These are phyloP conservation scores for Adelognathus sp. DNA, from an alignment of 2,888 invertebrate species.

Conservation along the genomic window DNA sequence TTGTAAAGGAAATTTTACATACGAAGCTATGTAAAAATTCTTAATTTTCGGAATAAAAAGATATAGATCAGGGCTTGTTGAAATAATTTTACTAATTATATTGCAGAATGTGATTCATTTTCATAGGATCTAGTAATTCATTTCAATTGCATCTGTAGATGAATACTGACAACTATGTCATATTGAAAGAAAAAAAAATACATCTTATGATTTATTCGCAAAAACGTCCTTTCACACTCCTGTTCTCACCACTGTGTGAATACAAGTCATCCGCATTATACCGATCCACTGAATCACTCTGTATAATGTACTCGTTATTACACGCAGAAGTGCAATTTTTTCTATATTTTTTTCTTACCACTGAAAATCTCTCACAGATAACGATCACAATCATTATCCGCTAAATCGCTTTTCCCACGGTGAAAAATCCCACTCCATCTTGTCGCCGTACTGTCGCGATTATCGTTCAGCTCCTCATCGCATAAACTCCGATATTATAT, in stretches of 20 bases:
- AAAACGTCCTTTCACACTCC: not conserved
- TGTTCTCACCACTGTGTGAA: not conserved
- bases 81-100: no score
- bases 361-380: not conserved
- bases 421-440: constrained; percentile 2
- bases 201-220: not conserved
- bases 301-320: constrained; percentile 4
- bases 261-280: not conserved
- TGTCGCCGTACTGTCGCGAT: not conserved
- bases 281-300: constrained; percentile 1
- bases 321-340: not conserved
- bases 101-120: no score
- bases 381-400: constrained; percentile 13
- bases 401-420: not conserved
- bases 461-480: not conserved
- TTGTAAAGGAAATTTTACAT: no score
- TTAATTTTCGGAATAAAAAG: no score
- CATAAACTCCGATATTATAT: constrained; percentile 7
- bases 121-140: no score
- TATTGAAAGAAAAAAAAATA: not conserved
- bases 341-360: not conserved
- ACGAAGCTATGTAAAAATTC: no score
- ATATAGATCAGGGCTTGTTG: no score
- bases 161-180: no score
- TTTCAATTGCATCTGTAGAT: no score